Base-by-base conservation (phyloP, 2,888 invertebrate species). In the Tiphia femorata region DNA sequence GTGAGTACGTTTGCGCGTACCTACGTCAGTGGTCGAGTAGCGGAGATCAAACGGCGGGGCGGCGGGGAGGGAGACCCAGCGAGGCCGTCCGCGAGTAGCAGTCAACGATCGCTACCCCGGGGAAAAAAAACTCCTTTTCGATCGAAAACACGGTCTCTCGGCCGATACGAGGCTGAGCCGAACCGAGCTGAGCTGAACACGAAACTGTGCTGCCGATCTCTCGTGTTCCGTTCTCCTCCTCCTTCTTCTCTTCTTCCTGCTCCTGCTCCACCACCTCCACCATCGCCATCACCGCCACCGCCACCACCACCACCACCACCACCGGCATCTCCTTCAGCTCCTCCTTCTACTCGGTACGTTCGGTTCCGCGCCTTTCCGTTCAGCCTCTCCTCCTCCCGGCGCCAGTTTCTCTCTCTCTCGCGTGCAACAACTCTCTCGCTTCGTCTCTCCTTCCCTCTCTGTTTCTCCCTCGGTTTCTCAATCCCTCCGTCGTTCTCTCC, bases 181-280 rank as follows among this genome's bases (percentile, higher is more conserved):
- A 71, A 65, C 67, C 64, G 64, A 73, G 73, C 67, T 71, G 69
- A 72, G 64, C 67, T 67, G 67, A 75, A 66, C 73, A 76, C 75
- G 75, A 78, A 76, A 77, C 78, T 77, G 77, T 77, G 77, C 76
- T 71, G 78, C 78, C 76, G 78, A 78, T 77, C 77, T 77, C 76
- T 76, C 73, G 73, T 71, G 71, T 72, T 75, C 72, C 70, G 69
- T 71, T 75, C 76, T 76, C 70, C 68, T 67, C 66, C 63, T 58
- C 64, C 63, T 67, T 65, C 60, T 58, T 64, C 52, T 41, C 51
- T 35, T 17, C 59, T 57, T 64, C 61, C 52, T 55, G 49, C 60
- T 58, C 64, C 62, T 55, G 55, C 58, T 52, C 57, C 56, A 62
- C 61, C 58, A 59, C 58, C 50, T 51, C 49, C 57, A 43, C 51